Percentiles rank a stretch among this genome's conserved stretches.
phyloP scores from a whole-genome alignment of 2,113 vertebrate genomes.

The Rhynchopsitta pachyrhyncha region DNA sequence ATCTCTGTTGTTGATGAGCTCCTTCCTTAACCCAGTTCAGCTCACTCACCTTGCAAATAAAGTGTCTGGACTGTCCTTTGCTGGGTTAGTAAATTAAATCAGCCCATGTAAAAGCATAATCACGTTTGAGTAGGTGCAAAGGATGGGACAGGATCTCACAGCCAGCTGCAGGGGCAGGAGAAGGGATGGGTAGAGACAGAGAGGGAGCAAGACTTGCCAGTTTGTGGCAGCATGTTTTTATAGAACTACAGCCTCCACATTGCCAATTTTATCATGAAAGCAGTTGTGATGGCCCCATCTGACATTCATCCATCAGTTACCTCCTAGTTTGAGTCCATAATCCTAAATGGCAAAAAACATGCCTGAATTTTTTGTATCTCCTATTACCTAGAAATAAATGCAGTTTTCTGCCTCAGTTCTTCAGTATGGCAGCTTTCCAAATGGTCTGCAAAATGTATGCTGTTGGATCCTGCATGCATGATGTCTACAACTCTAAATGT shows the following conservation, averaged over 20 bases:
- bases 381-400: neutral
- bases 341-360: neutral
- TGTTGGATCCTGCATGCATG: neutral
- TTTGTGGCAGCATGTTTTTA: neutral
- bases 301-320: neutral
- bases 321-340: neutral
- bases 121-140: neutral
- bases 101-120: neutral
- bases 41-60: neutral
- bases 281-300: neutral
- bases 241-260: neutral
- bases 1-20: neutral
- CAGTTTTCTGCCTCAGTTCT: neutral
- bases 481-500: slow-evolving; percentile 15
- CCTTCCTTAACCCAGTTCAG: neutral
- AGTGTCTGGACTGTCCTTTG: neutral
- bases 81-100: neutral
- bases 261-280: neutral
- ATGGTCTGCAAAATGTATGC: neutral
- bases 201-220: neutral
- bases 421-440: slow-evolving; percentile 20
- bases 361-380: neutral
- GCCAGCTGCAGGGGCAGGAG: neutral
- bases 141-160: neutral
- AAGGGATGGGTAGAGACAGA: neutral